phyloP scores from a whole-genome alignment of 2,888 invertebrate species.

The Carterocephalus palaemon region DNA sequence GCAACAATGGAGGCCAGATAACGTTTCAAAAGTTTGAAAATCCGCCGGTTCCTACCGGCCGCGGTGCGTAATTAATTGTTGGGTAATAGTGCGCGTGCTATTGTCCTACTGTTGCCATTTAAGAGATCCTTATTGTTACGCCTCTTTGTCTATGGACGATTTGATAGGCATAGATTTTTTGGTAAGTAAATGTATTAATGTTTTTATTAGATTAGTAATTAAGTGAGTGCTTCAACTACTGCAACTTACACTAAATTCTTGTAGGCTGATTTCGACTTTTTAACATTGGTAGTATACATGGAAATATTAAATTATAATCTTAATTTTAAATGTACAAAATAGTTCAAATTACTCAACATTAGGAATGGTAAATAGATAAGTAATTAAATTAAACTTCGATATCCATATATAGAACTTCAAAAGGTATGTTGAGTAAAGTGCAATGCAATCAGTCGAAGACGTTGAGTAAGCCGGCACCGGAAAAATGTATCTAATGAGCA shows the following conservation, averaged over 20 bases:
- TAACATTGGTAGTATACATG: too few relatives aligned
- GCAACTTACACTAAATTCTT: too few relatives aligned
- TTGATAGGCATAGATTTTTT: background rate
- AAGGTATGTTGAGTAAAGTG: too few relatives aligned
- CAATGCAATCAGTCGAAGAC: constrained; percentile 4
- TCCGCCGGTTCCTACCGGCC: constrained; percentile 67
- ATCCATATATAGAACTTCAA: too few relatives aligned
- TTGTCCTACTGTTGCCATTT: constrained; percentile 40
- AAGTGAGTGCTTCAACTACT: too few relatives aligned
- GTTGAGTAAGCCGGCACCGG: constrained; percentile 29
- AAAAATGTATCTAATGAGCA: constrained; percentile 17
- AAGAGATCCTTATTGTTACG: constrained; percentile 31
- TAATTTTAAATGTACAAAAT: too few relatives aligned
- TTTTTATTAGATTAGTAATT: too few relatives aligned
- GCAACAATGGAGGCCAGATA: constrained; percentile 80
- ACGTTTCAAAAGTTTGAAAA: constrained; percentile 77
- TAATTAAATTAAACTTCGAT: too few relatives aligned
- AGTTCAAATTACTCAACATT: too few relatives aligned
- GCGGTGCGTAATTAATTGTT: constrained; percentile 64
- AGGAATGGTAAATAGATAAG: too few relatives aligned
- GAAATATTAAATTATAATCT: too few relatives aligned
- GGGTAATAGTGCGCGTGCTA: constrained; percentile 45
- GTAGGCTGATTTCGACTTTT: too few relatives aligned
- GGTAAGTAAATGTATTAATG: background rate
- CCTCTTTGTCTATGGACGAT: constrained; percentile 24